Conservation (phyloP, 2,888 invertebrate species). For the Epirrita christyi region DNA sequence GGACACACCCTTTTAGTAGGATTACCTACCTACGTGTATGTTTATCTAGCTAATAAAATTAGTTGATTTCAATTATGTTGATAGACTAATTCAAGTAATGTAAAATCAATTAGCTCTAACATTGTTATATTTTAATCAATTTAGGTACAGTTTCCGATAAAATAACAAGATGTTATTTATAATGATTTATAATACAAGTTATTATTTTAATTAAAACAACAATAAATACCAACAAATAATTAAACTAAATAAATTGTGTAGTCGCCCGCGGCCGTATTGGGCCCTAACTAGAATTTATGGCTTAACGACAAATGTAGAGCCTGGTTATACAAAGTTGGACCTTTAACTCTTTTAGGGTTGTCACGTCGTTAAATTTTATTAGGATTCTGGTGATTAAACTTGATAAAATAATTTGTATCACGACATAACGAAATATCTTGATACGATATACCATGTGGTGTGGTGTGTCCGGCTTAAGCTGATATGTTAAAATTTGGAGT, state of each 20-base stretch:
- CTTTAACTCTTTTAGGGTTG: conserved; percentile 34
- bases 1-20: no score
- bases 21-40: no score
- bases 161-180: conserved; percentile 35
- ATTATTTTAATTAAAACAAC: conserved; percentile 48
- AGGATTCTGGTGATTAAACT: conserved; percentile 4
- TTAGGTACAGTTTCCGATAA: conserved; percentile 19
- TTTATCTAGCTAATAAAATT: no score
- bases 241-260: conserved; percentile 48
- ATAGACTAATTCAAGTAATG: not conserved
- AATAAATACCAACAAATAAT: conserved; percentile 47
- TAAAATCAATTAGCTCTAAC: conserved; percentile 6
- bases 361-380: conserved; percentile 25
- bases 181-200: conserved; percentile 40
- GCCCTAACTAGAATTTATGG: conserved; percentile 74
- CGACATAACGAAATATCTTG: not conserved
- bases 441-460: no score
- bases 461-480: no score
- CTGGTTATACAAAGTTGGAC: conserved; percentile 38
- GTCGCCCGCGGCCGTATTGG: conserved; percentile 52
- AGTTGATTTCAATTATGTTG: no score
- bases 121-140: conserved; percentile 34
- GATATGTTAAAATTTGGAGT: no score
- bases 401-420: not conserved
- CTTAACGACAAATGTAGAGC: conserved; percentile 52